Conservation (phyloP, 2,113 vertebrate genomes). For the Scomber japonicus region DNA sequence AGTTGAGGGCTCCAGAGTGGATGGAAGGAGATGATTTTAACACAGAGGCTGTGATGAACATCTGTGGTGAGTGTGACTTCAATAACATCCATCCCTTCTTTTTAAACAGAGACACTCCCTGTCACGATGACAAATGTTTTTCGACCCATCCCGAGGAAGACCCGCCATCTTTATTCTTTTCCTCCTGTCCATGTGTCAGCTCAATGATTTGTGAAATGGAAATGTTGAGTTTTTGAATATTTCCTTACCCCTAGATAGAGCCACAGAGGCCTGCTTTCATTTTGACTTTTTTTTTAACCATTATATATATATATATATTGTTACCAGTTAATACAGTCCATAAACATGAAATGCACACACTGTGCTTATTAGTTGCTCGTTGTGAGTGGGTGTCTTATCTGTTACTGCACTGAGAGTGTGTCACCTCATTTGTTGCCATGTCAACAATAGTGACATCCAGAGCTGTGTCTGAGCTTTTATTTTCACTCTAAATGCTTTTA, state of each 20-base stretch:
- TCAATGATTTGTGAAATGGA: background rate
- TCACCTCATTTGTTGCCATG: no score
- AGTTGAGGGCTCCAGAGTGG: slow-evolving; percentile 74
- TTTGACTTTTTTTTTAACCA: background rate
- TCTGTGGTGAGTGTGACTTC: slow-evolving; percentile 79
- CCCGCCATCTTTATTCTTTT: background rate
- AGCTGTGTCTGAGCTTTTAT: background rate
- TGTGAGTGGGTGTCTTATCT: background rate
- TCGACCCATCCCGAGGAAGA: background rate
- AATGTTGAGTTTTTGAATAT: no score
- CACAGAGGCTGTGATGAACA: slow-evolving; percentile 83
- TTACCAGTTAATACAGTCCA: background rate
- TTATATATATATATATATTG: background rate
- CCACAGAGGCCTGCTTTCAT: no score
- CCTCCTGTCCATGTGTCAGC: background rate
- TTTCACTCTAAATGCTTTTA: background rate
- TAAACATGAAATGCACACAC: background rate
- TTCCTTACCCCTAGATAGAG: background rate
- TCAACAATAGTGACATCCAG: no score
- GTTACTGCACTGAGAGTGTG: no score
- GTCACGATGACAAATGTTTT: background rate
- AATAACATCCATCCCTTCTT: background rate
- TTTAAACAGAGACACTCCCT: background rate
- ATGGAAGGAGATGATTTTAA: slow-evolving; percentile 84
- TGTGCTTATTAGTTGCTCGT: background rate